Evolutionary conservation across 2,888 invertebrate species (phyloP), one percentile per base, ranked within the genome.

Genomic region (Zaprionus bogoriensis): DNA sequence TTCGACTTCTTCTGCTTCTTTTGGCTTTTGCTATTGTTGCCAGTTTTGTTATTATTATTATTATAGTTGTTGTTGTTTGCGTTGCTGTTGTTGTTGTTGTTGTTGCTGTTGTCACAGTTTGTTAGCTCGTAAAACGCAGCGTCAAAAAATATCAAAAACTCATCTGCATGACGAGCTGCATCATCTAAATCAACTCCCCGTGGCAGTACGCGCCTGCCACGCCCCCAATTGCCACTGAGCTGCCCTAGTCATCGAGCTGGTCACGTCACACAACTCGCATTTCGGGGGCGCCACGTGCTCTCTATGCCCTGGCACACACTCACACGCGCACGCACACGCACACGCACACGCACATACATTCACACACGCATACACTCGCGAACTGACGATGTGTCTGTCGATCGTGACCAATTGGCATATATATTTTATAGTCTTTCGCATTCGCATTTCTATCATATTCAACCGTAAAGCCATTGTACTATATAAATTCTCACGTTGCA

Each of bases 41-140:
- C 39, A 41, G 22, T 41, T 41, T 22, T 22, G 41, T 41, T 41
- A 20, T 41, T 41, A 41, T 41, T 20, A 41, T n/a, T 20, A 17
- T 38, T 38, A 4, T 9, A 19, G 4, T 12, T 39, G n/a, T 39
- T 38, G 2, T 44, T 61, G 14, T 51, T 60, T 20, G 45, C 55
- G 55, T 28, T 53, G 36, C 41, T 53, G 30, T 51, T 60, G 23
- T 48, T 58, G 55, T 28, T 53, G 36, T 46, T 53, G 30, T 38
- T 46, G 27, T 30, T 41, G 53, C 27, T 22, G 38, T 58, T 47
- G 36, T 54, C 60, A 51, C 78, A 64, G 71, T 78, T 79, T 82
- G 83, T 76, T 77, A 79, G 64, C 70, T 85, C 79, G 86, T 80
- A 86, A 85, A 80, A 82, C 63, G 63, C 73, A 76, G 62, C 46